Percentiles rank a stretch among this genome's conserved stretches.
Conservation (phyloP, 2,888 invertebrate genomes). For the Eupithecia dodoneata region DNA sequence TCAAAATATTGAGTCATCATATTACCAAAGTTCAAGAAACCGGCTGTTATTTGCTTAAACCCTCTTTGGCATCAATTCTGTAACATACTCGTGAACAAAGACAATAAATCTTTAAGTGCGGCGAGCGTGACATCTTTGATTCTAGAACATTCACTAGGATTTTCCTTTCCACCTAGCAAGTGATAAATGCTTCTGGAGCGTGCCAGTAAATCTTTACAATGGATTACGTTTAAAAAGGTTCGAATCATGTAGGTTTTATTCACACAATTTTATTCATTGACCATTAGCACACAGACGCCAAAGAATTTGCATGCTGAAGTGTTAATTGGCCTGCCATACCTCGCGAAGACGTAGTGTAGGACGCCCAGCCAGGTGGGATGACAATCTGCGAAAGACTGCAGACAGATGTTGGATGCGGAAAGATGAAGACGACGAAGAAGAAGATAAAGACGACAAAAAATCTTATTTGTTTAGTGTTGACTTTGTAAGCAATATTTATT, state of each 20-base stretch:
- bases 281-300: no score
- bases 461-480: no score
- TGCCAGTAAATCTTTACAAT: constrained; percentile 15
- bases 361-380: no score
- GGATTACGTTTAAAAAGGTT: constrained; percentile 4
- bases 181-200: constrained; percentile 21
- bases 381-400: no score
- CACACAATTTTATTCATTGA: no score
- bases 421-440: no score
- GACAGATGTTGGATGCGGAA: no score
- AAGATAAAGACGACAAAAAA: no score
- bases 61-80: constrained; percentile 11
- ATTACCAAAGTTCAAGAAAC: neutral
- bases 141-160: constrained; percentile 29
- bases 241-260: neutral
- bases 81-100: constrained; percentile 19
- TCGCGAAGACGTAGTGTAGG: no score
- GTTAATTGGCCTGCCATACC: no score
- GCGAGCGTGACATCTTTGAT: constrained; percentile 37
- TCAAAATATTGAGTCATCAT: neutral
- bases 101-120: constrained; percentile 34
- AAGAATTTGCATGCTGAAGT: no score
- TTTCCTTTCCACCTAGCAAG: constrained; percentile 31
- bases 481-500: no score
- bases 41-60: neutral